Conservation (phyloP, 2,797 vertebrate species). For the Muscicapa comitata region DNA sequence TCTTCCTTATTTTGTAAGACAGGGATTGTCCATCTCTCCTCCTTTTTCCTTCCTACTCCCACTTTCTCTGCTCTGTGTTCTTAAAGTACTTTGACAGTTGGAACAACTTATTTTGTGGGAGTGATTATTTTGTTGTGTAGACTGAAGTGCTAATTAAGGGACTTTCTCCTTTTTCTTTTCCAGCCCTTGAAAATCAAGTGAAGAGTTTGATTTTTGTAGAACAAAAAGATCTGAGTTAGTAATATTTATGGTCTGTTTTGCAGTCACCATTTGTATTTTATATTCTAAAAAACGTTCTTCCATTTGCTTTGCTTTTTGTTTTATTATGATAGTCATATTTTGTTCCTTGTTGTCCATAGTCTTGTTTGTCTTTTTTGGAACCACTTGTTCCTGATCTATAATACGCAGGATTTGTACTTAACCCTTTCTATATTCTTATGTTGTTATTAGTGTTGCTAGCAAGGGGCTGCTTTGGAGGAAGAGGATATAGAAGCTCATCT, state of each 20-base stretch:
- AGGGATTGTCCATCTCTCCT: background rate
- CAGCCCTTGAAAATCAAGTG: background rate
- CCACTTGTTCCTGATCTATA: background rate
- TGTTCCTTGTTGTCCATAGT: background rate
- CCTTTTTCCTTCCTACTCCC: background rate
- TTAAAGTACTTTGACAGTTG: background rate
- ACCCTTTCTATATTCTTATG: background rate
- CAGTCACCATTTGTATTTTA: background rate
- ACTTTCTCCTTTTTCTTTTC: background rate
- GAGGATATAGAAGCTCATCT: background rate
- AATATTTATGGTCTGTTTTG: background rate
- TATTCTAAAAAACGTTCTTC: background rate
- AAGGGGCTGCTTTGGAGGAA: background rate
- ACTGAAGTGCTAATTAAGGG: background rate
- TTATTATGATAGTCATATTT: background rate
- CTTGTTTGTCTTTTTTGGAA: background rate
- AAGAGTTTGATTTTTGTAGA: background rate
- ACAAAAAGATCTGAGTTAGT: background rate
- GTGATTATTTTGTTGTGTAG: background rate
- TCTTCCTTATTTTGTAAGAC: background rate
- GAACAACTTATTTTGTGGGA: background rate
- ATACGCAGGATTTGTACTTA: background rate
- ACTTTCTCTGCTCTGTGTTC: background rate
- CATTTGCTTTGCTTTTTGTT: background rate
- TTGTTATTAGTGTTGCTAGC: background rate